These are phyloP conservation scores for Drosophila pseudoobscura DNA, from an alignment of 1,140 invertebrate species.

Conservation along the genomic window DNA sequence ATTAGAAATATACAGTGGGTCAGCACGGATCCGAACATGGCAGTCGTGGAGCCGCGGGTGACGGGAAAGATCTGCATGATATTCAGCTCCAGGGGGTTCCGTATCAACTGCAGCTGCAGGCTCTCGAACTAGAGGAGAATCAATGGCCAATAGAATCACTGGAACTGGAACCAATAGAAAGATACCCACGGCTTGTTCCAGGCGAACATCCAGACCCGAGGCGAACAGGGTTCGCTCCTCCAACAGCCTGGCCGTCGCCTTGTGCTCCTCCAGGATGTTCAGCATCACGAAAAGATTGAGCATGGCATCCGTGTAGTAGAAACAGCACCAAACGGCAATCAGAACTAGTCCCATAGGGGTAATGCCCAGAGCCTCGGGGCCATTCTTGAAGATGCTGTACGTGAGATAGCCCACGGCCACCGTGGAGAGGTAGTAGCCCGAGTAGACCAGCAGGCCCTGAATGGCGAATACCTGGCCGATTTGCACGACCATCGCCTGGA, in stretches of 20 bases:
- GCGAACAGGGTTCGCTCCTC: slow-evolving; percentile 17
- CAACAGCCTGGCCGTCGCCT: neutral
- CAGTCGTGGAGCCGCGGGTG: neutral
- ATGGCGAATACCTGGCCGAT: slow-evolving; percentile 1
- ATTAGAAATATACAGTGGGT: slow-evolving; percentile 16
- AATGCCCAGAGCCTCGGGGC: neutral
- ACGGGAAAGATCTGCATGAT: slow-evolving; percentile 14
- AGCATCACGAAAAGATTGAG: neutral
- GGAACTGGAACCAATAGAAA: too few relatives aligned
- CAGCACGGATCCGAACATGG: slow-evolving; percentile 22
- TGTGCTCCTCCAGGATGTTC: slow-evolving; percentile 13
- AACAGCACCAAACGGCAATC: neutral
- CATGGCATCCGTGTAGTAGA: slow-evolving; percentile 8
- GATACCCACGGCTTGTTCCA: slow-evolving; percentile 21
- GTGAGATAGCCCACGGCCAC: neutral
- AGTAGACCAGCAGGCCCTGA: slow-evolving; percentile 7
- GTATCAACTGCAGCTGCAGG: slow-evolving; percentile 27
- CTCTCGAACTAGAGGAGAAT: slow-evolving; percentile 12
- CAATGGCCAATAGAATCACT: too few relatives aligned
- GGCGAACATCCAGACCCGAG: slow-evolving; percentile 16
- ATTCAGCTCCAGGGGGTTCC: slow-evolving; percentile 15
- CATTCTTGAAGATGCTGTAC: neutral
- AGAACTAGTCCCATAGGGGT: neutral
- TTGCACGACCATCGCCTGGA: neutral
- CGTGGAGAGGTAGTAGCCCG: slow-evolving; percentile 8